Evolutionary conservation across 1,140 invertebrate species (phyloP), one percentile per base, ranked within the genome.

Genomic region (Heliconius himera): DNA sequence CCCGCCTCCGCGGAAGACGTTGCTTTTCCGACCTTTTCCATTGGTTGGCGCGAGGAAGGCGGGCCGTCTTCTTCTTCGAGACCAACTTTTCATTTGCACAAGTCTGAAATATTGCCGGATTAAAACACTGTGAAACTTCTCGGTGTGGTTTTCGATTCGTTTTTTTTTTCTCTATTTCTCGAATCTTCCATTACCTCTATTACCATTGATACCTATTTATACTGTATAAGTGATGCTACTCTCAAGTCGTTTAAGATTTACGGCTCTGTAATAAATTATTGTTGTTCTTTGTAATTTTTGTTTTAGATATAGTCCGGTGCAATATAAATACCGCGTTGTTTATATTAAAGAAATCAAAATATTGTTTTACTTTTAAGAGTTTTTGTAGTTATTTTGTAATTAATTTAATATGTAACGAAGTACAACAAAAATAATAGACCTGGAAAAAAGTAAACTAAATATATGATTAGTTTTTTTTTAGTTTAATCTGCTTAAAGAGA

Each of bases 21-120:
- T 88, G 89, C 85, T 91, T 90, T 89, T 89, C 89, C 91, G 87
- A 89, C 90, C 82, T 91, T 90, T 93, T 93, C 91, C 89, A 94
- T 94, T 94, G 93, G 93, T 89, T 92, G 83, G 81, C 86, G 84
- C 80, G 77, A 75, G 86, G 89, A 89, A 90, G 91, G 92, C 90
- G 91, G 88, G 89, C 80, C 87, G 80, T 91, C 91, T 91, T 92
- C 84, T 84, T 92, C 91, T 93, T 91, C 86, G 89, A 88, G 86
- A 88, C 88, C 88, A 92, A 94, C 93, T 94, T 94, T 94, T 91
- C 93, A 93, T 94, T 94, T 94, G 93, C 90, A 93, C 89, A 85
- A 87, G 83, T 84, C 90, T 94, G 86, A 93, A 94, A 93, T 93
- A 93, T 93, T 87, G 88, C 86, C 81, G 87, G 91, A 92, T 92